phyloP scores from a whole-genome alignment of 2,888 invertebrate species.

The Drosophila flavopinicola region DNA sequence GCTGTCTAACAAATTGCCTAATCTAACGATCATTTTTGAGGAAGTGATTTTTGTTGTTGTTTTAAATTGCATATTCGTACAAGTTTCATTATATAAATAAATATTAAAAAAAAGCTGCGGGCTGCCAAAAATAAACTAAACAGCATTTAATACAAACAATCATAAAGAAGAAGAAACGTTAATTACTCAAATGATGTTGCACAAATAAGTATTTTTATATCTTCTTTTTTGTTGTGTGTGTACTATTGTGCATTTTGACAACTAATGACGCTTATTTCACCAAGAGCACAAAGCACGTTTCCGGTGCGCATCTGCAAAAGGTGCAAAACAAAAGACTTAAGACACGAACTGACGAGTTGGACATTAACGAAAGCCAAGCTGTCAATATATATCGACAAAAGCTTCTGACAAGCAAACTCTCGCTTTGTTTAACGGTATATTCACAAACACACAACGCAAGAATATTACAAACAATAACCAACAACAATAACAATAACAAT shows the following conservation, averaged over 20 bases:
- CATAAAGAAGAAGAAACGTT: slow-evolving; percentile 37
- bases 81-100: slow-evolving; percentile 29
- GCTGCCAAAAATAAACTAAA: slow-evolving; percentile 32
- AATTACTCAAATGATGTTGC: slow-evolving; percentile 75
- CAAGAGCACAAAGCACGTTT: slow-evolving; percentile 48
- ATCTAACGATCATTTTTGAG: slow-evolving; percentile 38
- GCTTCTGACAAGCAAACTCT: too few species aligned
- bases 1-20: slow-evolving; percentile 39
- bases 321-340: slow-evolving; percentile 54
- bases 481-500: slow-evolving; percentile 33
- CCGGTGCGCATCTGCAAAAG: slow-evolving; percentile 48
- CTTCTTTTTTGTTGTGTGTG: too few species aligned
- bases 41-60: slow-evolving; percentile 50
- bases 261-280: slow-evolving; percentile 74
- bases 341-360: slow-evolving; percentile 40
- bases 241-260: slow-evolving; percentile 56
- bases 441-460: slow-evolving; percentile 30
- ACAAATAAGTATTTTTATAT: slow-evolving; percentile 44
- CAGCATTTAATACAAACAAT: slow-evolving; percentile 28
- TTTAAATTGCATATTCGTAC: slow-evolving; percentile 54
- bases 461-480: slow-evolving; percentile 35
- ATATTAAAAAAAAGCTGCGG: slow-evolving; percentile 38
- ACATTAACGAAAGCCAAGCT: slow-evolving; percentile 26
- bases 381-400: slow-evolving; percentile 34
- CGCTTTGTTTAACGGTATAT: slow-evolving; percentile 37